Evolutionary conservation across 2,797 vertebrate genomes (phyloP).

Genomic region (Malacoraja senta): DNA sequence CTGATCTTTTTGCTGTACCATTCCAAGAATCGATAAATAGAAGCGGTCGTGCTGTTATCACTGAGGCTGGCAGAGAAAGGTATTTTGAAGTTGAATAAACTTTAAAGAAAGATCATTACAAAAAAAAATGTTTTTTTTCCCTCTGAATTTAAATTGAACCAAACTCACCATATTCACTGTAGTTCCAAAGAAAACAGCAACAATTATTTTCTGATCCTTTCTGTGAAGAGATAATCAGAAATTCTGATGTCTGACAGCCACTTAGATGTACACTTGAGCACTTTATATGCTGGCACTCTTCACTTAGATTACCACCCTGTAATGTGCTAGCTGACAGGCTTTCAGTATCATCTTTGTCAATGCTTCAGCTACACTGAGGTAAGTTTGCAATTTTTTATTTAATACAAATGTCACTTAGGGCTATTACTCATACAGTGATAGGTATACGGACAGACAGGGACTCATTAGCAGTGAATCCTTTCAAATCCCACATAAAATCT

Average conservation of each 20-base stretch:
- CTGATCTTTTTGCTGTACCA: not conserved
- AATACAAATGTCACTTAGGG: not conserved
- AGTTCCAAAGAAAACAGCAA: not conserved
- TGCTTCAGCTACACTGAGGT: not conserved
- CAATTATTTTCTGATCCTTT: not conserved
- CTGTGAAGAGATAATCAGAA: not conserved
- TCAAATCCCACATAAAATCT: not conserved
- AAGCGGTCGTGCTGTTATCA: not conserved
- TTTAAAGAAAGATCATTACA: not conserved
- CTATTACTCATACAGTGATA: not conserved
- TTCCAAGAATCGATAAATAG: not conserved
- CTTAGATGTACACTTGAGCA: not conserved
- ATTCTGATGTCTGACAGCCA: not conserved
- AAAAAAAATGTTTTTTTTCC: not conserved
- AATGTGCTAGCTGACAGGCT: not conserved
- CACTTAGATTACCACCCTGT: not conserved
- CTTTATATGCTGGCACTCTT: not conserved
- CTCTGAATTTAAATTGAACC: not conserved
- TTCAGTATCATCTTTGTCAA: not conserved
- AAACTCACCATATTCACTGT: not conserved
- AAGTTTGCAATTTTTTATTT: constrained; percentile 7
- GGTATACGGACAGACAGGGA: not conserved
- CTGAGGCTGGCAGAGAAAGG: not conserved
- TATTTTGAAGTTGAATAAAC: not conserved
- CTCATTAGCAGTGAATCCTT: constrained; percentile 17